phyloP scores from a whole-genome alignment of 2,888 invertebrate species.

The Nemapogon koenigi region DNA sequence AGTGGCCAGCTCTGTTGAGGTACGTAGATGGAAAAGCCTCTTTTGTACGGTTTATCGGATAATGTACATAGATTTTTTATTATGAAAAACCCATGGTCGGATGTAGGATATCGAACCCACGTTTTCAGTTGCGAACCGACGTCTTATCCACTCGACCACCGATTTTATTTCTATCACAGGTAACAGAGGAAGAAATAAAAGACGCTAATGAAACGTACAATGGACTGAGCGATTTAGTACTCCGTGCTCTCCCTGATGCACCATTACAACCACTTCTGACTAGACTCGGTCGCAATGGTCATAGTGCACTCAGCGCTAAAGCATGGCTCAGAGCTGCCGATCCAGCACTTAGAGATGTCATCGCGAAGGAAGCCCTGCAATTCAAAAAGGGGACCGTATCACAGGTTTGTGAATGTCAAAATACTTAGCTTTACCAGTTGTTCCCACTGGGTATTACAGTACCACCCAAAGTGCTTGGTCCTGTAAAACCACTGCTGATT shows the following conservation, averaged over 20 bases:
- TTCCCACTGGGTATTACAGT: too few relatives aligned
- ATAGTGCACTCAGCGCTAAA: slow-evolving; percentile 61
- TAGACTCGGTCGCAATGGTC: slow-evolving; percentile 68
- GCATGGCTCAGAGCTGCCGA: slow-evolving; percentile 77
- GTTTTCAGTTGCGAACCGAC: too few relatives aligned
- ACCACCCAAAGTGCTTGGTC: background rate
- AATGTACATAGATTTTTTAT: too few relatives aligned
- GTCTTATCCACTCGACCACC: too few relatives aligned
- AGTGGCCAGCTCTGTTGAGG: too few relatives aligned
- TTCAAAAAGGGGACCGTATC: slow-evolving; percentile 71
- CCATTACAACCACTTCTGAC: slow-evolving; percentile 78
- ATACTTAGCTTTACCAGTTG: too few relatives aligned
- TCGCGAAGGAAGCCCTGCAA: slow-evolving; percentile 86
- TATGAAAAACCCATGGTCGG: too few relatives aligned
- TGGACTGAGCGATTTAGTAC: slow-evolving; percentile 79
- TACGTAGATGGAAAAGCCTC: too few relatives aligned
- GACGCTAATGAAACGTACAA: slow-evolving; percentile 73
- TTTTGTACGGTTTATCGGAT: too few relatives aligned
- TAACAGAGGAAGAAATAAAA: slow-evolving; percentile 74
- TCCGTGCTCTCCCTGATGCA: slow-evolving; percentile 80
- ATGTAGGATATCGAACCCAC: too few relatives aligned
- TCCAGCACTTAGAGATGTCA: slow-evolving; percentile 79
- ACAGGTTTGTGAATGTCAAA: slow-evolving; percentile 29
- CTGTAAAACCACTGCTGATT: too few relatives aligned
- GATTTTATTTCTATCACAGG: too few relatives aligned